Evolutionary conservation across 1,140 invertebrate genomes (phyloP), one percentile per base, ranked within the genome.

Genomic region (Pomacea maculata): DNA sequence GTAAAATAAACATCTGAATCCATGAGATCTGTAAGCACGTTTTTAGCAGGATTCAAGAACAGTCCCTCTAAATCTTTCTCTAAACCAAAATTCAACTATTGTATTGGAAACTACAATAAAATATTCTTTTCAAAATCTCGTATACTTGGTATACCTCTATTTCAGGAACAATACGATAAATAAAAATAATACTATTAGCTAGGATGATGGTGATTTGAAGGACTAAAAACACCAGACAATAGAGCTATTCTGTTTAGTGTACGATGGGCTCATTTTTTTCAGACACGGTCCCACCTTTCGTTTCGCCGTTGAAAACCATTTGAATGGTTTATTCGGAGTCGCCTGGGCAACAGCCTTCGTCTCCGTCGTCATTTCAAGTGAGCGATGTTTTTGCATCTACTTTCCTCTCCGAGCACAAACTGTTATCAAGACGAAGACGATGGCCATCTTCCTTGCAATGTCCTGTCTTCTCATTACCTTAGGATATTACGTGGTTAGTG

Each of bases 341-440:
- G 64, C 75, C 25, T 76, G 75, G 75, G 61, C 57, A 5, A 64
- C 75, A 2, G 8, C 61, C 19, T 25, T 76, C 9, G 21, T 76
- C 25, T 25, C 75, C 12, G 61, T 63, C 75, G 64, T 76, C 75
- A 76, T 76, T 57, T 61, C 75, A n/a, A 76, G 75, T n/a, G 75
- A 76, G 61, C 61, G 75, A 65, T 76, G 75, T 45, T 76, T 76
- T 57, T 76, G 75, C 75, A 76, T 76, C 75, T 57, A 64, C 14
- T 34, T 45, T 54, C 75, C 75, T 34, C 75, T 76, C 14, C 75
- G 61, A 12, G 65, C 75, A 12, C 57, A 76, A 5, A 65, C 63
- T 12, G 19, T 76, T 19, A 14, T 76, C 29, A 25, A 25, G 11
- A 76, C 75, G 29, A 29, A 15, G 25, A 76, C 75, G 19, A 76